Percentiles rank a stretch among this genome's conserved stretches.
These are phyloP conservation scores for Diabrotica undecimpunctata DNA, from an alignment of 1,140 invertebrate genomes.

Conservation along the genomic window DNA sequence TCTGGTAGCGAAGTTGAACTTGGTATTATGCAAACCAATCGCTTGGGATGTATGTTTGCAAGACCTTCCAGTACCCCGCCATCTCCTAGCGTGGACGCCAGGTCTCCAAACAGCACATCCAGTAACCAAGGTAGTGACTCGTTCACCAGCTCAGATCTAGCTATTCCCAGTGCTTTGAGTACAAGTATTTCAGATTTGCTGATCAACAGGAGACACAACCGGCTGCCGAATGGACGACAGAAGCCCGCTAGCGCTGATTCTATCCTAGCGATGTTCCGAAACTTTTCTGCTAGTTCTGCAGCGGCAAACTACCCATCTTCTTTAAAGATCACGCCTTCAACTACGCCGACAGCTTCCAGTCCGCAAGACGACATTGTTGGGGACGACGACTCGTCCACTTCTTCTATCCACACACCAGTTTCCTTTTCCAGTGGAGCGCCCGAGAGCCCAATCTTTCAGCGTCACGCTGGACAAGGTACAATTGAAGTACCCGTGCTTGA, in stretches of 20 bases:
- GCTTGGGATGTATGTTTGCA: conserved; percentile 41
- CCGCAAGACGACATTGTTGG: conserved; percentile 63
- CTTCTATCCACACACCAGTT: conserved; percentile 57
- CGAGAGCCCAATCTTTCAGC: conserved; percentile 55
- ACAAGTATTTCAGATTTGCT: conserved; percentile 45
- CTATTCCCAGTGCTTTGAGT: conserved; percentile 44
- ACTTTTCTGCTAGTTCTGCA: conserved; percentile 57
- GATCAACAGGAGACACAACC: conserved; percentile 29
- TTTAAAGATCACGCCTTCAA: conserved; percentile 56
- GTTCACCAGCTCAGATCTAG: conserved; percentile 62
- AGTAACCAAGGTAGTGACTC: conserved; percentile 69
- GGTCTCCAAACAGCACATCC: conserved; percentile 60
- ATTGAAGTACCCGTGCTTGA: conserved; percentile 66
- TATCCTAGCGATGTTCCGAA: conserved; percentile 69
- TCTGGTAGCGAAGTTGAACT: conserved; percentile 63
- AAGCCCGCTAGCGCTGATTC: conserved; percentile 70
- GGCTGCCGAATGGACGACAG: conserved; percentile 42
- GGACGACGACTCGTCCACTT: conserved; percentile 60
- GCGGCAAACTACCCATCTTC: conserved; percentile 54
- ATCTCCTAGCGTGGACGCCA: conserved; percentile 52
- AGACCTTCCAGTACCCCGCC: conserved; percentile 53
- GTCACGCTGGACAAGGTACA: conserved; percentile 37
- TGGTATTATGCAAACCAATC: conserved; percentile 49
- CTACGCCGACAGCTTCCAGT: conserved; percentile 62
- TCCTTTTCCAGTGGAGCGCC: conserved; percentile 52